These are phyloP conservation scores for Lepidurus packardi DNA, from an alignment of 1,140 invertebrate species.

Conservation along the genomic window DNA sequence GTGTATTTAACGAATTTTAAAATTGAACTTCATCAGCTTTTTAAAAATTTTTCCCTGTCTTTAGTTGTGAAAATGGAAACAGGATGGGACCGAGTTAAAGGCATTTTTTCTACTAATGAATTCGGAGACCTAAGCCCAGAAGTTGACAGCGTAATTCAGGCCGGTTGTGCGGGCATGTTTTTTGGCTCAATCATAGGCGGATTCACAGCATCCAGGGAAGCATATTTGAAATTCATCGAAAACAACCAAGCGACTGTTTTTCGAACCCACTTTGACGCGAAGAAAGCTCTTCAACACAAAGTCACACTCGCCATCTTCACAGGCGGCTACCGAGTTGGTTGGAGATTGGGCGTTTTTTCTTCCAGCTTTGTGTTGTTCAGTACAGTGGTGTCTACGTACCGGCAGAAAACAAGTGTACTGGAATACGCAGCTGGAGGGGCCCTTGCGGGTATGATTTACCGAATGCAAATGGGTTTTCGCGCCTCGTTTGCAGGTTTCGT, in stretches of 20 bases:
- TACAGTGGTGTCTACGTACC: constrained; percentile 57
- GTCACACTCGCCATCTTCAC: constrained; percentile 58
- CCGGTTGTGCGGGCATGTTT: constrained; percentile 43
- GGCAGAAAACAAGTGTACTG: constrained; percentile 55
- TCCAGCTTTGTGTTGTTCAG: constrained; percentile 58
- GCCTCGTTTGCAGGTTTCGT: constrained; percentile 58
- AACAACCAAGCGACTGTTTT: constrained; percentile 66
- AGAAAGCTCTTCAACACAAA: constrained; percentile 60
- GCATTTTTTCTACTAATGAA: constrained; percentile 48
- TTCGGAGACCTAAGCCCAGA: constrained; percentile 54
- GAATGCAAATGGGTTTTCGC: constrained; percentile 55
- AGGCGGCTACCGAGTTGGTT: constrained; percentile 61
- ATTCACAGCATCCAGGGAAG: constrained; percentile 50
- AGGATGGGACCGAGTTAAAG: constrained; percentile 38
- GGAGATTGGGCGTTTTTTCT: constrained; percentile 57
- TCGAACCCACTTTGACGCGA: constrained; percentile 58
- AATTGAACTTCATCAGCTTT: neutral
- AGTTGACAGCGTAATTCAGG: constrained; percentile 53
- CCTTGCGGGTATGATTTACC: constrained; percentile 57
- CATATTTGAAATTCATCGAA: constrained; percentile 62
- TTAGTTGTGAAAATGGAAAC: constrained; percentile 35
- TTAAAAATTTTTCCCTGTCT: neutral
- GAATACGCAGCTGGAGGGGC: constrained; percentile 59
- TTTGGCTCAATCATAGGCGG: constrained; percentile 59
- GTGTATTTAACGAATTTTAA: neutral